Evolutionary conservation across 2,797 vertebrate species (phyloP).

Genomic region (Gephyroberyx darwinii): DNA sequence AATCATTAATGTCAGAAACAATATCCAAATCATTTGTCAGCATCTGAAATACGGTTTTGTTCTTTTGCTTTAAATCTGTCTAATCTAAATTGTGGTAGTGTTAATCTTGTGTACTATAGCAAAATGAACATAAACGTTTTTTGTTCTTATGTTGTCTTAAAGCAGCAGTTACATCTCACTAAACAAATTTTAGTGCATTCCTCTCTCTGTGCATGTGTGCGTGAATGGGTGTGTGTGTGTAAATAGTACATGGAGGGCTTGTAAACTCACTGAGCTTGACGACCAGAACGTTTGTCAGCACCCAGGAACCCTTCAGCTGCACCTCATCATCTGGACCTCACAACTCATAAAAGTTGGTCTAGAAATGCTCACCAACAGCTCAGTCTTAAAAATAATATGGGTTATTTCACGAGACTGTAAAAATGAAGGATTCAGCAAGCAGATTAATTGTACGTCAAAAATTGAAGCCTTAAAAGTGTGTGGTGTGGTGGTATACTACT

Average conservation of each 20-base stretch:
- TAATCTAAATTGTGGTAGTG: conserved; percentile 4
- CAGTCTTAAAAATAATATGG: conserved; percentile 47
- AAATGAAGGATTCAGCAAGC: conserved; percentile 55
- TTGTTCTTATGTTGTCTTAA: conserved; percentile 31
- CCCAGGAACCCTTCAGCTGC: conserved; percentile 59
- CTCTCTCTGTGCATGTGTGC: conserved; percentile 14
- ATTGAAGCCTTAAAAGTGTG: conserved; percentile 22
- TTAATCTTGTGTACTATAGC: conserved; percentile 16
- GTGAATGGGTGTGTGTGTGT: conserved; percentile 22
- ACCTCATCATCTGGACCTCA: conserved; percentile 70
- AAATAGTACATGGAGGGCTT: conserved; percentile 61
- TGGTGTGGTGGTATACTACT: not conserved
- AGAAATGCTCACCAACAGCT: conserved; percentile 47
- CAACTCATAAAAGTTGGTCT: conserved; percentile 62
- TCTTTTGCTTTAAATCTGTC: conserved; percentile 17
- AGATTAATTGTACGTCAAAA: conserved; percentile 35
- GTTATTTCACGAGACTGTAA: conserved; percentile 53
- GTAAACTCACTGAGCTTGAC: conserved; percentile 71
- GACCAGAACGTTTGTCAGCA: conserved; percentile 68
- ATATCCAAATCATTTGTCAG: conserved; percentile 1
- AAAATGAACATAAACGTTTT: conserved; percentile 14
- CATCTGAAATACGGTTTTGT: not conserved
- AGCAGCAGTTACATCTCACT: conserved; percentile 43
- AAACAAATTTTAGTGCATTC: conserved; percentile 30
- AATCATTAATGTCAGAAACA: not conserved